Evolutionary conservation across 2,888 invertebrate genomes (phyloP), one percentile per base, ranked within the genome.

Genomic region (Selenia dentaria): DNA sequence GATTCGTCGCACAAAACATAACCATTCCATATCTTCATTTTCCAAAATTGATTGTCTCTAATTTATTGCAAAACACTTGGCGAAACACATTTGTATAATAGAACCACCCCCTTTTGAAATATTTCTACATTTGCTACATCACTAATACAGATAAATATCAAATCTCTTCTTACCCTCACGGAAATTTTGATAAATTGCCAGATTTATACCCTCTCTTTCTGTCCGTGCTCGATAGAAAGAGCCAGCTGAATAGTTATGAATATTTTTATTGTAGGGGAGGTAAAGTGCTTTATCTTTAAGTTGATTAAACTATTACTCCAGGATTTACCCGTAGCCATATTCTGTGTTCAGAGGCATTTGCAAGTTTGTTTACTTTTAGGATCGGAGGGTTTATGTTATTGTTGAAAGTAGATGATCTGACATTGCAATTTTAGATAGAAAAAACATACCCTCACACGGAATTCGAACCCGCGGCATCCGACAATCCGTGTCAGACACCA

Each of bases 281-380:
- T 26, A 36, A 32, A 35, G 35, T 27, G 35, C 35, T 36, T 27
- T 24, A 9, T 10, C 26, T 36, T n/a, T 36, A 36, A 27, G 9
- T 27, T 26, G 26, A 36, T 36, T 26, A 51, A 54, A 51, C 58
- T 54, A 59, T 54, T 62, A 52, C 57, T 46, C 16, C 3, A 33
- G 24, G 13, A 10, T 6, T 8, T 2, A 6, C 6, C 20, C 6
- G 11, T 32, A 18, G 32, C n/a, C 8, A 32, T 10, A 20, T 6
- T 20, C 5, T 14, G n/a, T 31, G 16, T 16, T 10, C n/a, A n/a
- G n/a, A n/a, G n/a, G n/a, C n/a, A n/a, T n/a, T n/a, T n/a, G n/a
- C n/a, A n/a, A n/a, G n/a, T n/a, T n/a, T n/a, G n/a, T n/a, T n/a
- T n/a, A n/a, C n/a, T n/a, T n/a, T n/a, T n/a, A n/a, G n/a, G n/a